A percentile compares a stretch with the other conserved stretches of the same genome.
Conservation (phyloP, 2,113 vertebrate species). For the Pedetes capensis region DNA sequence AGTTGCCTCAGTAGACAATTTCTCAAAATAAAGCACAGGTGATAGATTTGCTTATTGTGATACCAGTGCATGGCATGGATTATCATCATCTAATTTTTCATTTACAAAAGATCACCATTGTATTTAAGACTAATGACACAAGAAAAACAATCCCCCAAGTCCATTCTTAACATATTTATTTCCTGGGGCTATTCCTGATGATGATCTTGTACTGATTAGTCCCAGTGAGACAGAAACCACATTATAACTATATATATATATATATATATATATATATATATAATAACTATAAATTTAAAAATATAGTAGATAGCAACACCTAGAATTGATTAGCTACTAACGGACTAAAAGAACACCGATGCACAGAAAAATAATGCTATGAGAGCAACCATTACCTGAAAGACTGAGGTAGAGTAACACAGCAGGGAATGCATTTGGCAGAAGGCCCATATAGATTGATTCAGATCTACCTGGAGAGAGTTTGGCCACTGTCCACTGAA, state of each 20-base stretch:
- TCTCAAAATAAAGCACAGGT: not conserved
- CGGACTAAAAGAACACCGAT: not conserved
- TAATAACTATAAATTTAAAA: too few relatives aligned
- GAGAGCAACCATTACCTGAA: not conserved
- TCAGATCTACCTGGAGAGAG: not conserved
- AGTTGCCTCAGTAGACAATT: not conserved
- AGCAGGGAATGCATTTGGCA: not conserved
- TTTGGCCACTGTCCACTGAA: not conserved
- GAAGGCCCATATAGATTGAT: not conserved
- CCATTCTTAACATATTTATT: not conserved
- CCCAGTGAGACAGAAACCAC: not conserved
- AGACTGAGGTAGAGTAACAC: not conserved
- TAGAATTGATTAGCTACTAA: not conserved
- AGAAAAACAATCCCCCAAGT: not conserved
- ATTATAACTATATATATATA: too few relatives aligned
- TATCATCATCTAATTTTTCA: not conserved
- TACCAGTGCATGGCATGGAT: not conserved
- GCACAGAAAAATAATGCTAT: not conserved
- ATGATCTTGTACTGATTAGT: not conserved
- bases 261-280: too few relatives aligned
- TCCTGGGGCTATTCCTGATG: not conserved
- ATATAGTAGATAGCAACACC: not conserved
- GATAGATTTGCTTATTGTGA: not conserved
- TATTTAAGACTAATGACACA: not conserved
- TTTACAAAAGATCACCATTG: not conserved